Base-by-base conservation (phyloP, 2,888 invertebrate species). In the Acanthosepion esculentum region DNA sequence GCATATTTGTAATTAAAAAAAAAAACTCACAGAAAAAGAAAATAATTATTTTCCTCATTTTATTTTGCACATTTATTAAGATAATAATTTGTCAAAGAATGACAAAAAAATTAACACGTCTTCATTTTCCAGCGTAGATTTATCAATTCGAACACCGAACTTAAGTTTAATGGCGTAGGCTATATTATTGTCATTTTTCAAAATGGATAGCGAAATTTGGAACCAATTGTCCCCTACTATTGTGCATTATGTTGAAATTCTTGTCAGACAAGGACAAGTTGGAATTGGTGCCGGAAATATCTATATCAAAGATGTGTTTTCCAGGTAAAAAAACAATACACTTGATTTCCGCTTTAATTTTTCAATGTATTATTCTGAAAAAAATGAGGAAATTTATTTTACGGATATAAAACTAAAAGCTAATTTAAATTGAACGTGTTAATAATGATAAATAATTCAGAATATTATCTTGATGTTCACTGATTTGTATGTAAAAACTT, bases 201-300 rank as follows among this genome's bases (percentile, higher is more conserved):
- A 12, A n/a, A 93, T 93, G 93, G 93, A 93, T 93, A 48, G 5
- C n/a, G 93, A 93, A 93, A 93, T 93, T 26, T 93, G 93, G 93
- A 93, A 93, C 29, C 93, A 59, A 26, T 41, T 94, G 59, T 94
- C 95, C 29, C 95, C 95, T 1, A 92, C 91, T 26, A 95, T 95
- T 26, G 78, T 91, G 41, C 95, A 95, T 94, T 96, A 95, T 92
- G 95, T 96, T 41, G 95, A 96, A 78, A 94, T 95, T 78, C 94
- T 96, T 64, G 94, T 96, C 48, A 95, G 94, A 50, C 95, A 96
- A 92, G 96, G 96, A 55, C 95, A 95, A 94, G 95, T 96, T 95
- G 96, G 96, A 33, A 95, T 96, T 91, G 96, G 96, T 94, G 95
- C 95, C 64, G 96, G 96, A 48, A 95, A 95, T 93, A 94, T 96